Percentiles rank a stretch among this genome's conserved stretches.
These are phyloP conservation scores for Polyodon spathula DNA, from an alignment of 2,113 vertebrate genomes.

Conservation along the genomic window DNA sequence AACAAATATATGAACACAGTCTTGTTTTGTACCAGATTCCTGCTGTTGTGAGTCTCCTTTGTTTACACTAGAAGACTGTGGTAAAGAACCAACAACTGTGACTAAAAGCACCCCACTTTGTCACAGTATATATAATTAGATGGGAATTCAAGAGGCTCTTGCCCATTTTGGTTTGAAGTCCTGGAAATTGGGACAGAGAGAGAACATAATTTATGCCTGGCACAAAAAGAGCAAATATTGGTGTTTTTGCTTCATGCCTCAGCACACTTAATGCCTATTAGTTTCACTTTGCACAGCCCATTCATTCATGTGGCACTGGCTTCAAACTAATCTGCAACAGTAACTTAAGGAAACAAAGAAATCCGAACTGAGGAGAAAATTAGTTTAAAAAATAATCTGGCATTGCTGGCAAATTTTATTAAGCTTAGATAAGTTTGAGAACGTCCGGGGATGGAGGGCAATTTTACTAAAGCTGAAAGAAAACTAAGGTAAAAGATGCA, in stretches of 20 bases:
- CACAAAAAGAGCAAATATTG: neutral
- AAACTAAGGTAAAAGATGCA: neutral
- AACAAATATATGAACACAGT: too few species aligned
- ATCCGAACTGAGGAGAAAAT: neutral
- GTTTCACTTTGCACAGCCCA: conserved; percentile 1
- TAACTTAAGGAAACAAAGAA: neutral
- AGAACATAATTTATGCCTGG: neutral
- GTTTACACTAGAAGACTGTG: too few species aligned
- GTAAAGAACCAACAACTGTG: too few species aligned
- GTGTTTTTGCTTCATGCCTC: neutral
- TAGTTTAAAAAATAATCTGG: neutral
- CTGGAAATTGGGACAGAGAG: neutral
- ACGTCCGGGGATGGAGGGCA: neutral
- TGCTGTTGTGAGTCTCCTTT: too few species aligned
- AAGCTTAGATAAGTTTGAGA: neutral
- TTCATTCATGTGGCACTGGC: conserved; percentile 1
- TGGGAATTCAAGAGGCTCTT: too few species aligned
- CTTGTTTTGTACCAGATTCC: too few species aligned
- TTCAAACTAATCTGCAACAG: neutral
- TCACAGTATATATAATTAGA: too few species aligned
- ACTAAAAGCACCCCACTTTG: too few species aligned
- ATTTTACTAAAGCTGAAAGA: neutral
- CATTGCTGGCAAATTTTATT: neutral
- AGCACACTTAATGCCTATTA: neutral
- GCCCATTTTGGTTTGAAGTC: too few species aligned